Conservation (phyloP, 1,140 invertebrate genomes). For the Zaprionus lachaisei region DNA sequence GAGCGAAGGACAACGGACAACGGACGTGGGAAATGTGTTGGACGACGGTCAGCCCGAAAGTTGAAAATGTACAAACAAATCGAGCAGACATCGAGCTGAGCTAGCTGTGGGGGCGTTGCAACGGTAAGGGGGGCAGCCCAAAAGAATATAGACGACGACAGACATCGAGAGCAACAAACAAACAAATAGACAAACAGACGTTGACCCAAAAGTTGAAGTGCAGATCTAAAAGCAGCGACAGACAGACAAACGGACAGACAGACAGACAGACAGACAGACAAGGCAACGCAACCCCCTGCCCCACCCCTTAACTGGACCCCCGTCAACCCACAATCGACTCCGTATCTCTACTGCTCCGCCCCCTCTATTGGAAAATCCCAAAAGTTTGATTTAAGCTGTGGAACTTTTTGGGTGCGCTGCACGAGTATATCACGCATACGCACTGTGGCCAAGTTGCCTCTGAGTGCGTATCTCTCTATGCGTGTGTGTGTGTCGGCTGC, state of each 20-base stretch:
- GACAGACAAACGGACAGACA: slow-evolving; percentile 12
- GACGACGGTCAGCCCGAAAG: slow-evolving; percentile 50
- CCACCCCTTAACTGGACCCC: neutral
- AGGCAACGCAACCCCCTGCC: neutral
- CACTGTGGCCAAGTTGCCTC: slow-evolving; percentile 64
- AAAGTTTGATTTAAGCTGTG: slow-evolving; percentile 80
- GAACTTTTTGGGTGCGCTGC: slow-evolving; percentile 70
- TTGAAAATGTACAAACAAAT: slow-evolving; percentile 78
- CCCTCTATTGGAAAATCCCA: slow-evolving; percentile 11
- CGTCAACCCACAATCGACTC: neutral
- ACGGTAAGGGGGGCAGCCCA: neutral
- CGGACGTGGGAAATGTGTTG: slow-evolving; percentile 27
- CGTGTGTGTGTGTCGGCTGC: slow-evolving; percentile 22
- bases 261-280: neutral
- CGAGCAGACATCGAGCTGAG: slow-evolving; percentile 72
- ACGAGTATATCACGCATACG: slow-evolving; percentile 79
- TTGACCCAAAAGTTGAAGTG: slow-evolving; percentile 82
- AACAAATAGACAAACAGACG: slow-evolving; percentile 80
- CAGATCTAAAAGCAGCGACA: slow-evolving; percentile 70
- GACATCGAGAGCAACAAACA: slow-evolving; percentile 75
- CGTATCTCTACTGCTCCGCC: neutral
- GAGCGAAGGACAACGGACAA: slow-evolving; percentile 45
- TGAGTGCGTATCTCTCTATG: slow-evolving; percentile 18
- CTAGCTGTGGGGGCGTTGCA: neutral
- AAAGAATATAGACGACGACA: slow-evolving; percentile 38